Conservation (phyloP, 2,797 vertebrate genomes). For the Pempheris klunzingeri region DNA sequence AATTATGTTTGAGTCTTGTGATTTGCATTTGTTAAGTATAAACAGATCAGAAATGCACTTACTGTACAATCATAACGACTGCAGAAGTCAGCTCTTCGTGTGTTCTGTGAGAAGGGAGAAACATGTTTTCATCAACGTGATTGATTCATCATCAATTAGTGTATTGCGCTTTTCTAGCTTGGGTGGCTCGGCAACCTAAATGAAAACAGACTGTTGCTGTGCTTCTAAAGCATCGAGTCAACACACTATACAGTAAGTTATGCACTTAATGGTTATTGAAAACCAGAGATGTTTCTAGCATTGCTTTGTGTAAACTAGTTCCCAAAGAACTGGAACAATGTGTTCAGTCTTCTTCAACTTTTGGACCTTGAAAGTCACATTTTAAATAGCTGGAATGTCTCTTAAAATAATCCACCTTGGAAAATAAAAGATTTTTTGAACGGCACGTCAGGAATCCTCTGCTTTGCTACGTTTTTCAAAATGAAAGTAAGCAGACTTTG, state of each 20-base stretch:
- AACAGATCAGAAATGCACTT: constrained; percentile 70
- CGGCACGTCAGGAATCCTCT: not conserved
- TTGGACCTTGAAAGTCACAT: not conserved
- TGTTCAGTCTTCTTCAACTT: not conserved
- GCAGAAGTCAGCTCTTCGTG: constrained; percentile 57
- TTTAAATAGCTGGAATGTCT: not conserved
- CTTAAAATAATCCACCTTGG: no score
- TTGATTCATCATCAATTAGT: constrained; percentile 67
- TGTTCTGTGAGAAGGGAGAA: constrained; percentile 45
- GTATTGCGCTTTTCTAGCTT: constrained; percentile 50
- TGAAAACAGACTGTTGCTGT: constrained; percentile 1
- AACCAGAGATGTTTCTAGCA: not conserved
- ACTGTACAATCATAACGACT: constrained; percentile 66
- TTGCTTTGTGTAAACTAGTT: not conserved
- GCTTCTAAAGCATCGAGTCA: constrained; percentile 4
- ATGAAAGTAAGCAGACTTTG: not conserved
- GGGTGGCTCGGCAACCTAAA: constrained; percentile 24
- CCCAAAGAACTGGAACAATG: no score
- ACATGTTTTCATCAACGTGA: constrained; percentile 61
- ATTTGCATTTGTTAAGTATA: constrained; percentile 68
- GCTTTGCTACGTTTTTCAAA: not conserved
- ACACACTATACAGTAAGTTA: not conserved
- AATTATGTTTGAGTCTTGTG: constrained; percentile 54
- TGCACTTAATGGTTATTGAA: no score
- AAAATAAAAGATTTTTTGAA: not conserved